Percentiles rank a stretch among this genome's conserved stretches.
Conservation (phyloP, 2,113 vertebrate genomes). For the Nymphicus hollandicus region DNA sequence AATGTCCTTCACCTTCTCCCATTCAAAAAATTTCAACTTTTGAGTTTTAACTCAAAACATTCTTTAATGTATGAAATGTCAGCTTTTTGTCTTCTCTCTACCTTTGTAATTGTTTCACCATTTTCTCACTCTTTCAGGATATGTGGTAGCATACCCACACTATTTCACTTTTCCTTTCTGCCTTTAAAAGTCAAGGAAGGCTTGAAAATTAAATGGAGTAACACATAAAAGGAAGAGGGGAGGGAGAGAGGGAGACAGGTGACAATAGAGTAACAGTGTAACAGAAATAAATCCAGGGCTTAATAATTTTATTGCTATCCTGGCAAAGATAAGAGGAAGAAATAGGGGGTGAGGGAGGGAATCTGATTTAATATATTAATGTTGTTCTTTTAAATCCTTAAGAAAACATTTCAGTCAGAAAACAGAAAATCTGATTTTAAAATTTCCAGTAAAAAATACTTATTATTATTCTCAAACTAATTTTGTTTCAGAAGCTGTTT, state of each 20-base stretch:
- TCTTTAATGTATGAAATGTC: not conserved
- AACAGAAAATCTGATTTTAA: not conserved
- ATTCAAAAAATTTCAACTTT: not conserved
- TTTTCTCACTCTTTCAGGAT: not conserved
- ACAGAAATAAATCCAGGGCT: not conserved
- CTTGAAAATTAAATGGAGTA: not conserved
- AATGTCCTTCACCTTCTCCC: not conserved
- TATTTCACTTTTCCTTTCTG: not conserved
- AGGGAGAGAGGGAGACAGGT: not conserved
- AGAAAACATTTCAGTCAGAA: not conserved
- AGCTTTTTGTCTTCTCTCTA: not conserved
- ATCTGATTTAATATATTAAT: not conserved
- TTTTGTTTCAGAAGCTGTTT: not conserved
- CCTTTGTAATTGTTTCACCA: not conserved
- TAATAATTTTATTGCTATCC: not conserved
- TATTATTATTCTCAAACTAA: not conserved
- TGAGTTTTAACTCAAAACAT: not conserved
- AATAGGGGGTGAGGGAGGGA: too few relatives aligned
- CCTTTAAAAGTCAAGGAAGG: not conserved
- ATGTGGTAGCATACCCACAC: not conserved
- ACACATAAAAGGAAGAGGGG: not conserved
- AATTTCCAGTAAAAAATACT: not conserved
- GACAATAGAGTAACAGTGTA: not conserved
- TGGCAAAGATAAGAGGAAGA: not conserved
- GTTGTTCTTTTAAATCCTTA: not conserved